Percentiles rank a stretch among this genome's conserved stretches.
phyloP scores from a whole-genome alignment of 2,113 vertebrate species.

The Stercorarius parasiticus region DNA sequence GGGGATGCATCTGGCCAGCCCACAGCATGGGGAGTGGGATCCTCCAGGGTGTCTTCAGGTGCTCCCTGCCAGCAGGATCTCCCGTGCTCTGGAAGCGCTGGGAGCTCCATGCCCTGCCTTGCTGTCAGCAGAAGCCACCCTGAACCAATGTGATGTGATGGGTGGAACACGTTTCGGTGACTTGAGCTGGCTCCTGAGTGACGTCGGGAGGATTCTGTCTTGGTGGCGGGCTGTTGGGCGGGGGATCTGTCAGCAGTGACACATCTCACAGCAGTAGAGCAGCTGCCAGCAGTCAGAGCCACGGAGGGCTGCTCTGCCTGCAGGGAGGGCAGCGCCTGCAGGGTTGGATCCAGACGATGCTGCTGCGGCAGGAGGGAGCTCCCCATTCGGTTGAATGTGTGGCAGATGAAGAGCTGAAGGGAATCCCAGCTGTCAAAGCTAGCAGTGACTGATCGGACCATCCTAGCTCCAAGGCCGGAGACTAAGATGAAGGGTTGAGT shows the following conservation, averaged over 20 bases:
- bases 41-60: not conserved
- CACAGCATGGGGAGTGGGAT: not conserved
- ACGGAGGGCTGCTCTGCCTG: not conserved
- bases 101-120: not conserved
- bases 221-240: accelerated
- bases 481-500: not conserved
- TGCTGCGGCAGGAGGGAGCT: not conserved
- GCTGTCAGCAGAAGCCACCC: not conserved
- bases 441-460: not conserved
- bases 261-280: not conserved
- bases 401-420: not conserved
- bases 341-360: accelerated
- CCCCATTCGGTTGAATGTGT: accelerated
- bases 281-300: not conserved
- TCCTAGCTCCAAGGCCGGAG: not conserved
- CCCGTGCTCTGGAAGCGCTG: accelerated
- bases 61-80: not conserved
- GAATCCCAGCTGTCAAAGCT: not conserved
- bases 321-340: accelerated
- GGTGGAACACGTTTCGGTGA: not conserved
- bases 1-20: not conserved
- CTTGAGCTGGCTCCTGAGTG: not conserved
- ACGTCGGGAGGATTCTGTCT: not conserved
- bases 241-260: not conserved
- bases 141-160: accelerated